Evolutionary conservation across 2,888 invertebrate species (phyloP).

Genomic region (Cyaniris semiargus): DNA sequence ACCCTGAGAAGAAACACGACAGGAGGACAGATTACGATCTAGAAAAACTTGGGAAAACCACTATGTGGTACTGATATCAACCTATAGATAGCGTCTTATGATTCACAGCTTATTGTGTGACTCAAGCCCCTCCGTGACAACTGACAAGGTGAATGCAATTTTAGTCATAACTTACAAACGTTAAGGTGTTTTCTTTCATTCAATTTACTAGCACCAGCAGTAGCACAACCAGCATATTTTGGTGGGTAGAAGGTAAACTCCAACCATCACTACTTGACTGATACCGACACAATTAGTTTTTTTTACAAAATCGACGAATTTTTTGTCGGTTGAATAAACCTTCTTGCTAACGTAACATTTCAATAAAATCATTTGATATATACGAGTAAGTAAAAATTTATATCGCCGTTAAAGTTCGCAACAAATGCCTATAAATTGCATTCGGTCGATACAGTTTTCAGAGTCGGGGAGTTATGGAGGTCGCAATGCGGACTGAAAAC

Average conservation of each 20-base stretch:
- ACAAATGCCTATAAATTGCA: not conserved
- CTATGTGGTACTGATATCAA: not conserved
- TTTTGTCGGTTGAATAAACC: no score
- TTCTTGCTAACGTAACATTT: no score
- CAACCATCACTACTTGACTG: no score
- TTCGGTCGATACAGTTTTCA: slow-evolving; percentile 6
- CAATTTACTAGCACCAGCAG: not conserved
- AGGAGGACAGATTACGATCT: not conserved
- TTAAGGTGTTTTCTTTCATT: not conserved
- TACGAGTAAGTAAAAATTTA: not conserved
- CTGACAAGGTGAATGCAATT: not conserved
- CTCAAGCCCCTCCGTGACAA: slow-evolving; percentile 7
- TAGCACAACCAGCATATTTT: no score
- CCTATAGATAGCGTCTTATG: not conserved
- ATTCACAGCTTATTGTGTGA: not conserved
- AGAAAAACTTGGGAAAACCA: not conserved
- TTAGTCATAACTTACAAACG: not conserved
- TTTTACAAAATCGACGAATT: no score
- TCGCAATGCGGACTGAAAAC: slow-evolving; percentile 21
- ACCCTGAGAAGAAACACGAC: no score
- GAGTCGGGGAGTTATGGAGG: slow-evolving; percentile 3
- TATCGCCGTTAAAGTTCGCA: not conserved
- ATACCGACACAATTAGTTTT: no score
- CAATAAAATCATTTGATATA: not conserved
- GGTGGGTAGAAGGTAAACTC: no score